A percentile compares a stretch with the other conserved stretches of the same genome.
These are phyloP conservation scores for Phengaris alcon DNA, from an alignment of 2,888 invertebrate genomes.

Conservation along the genomic window DNA sequence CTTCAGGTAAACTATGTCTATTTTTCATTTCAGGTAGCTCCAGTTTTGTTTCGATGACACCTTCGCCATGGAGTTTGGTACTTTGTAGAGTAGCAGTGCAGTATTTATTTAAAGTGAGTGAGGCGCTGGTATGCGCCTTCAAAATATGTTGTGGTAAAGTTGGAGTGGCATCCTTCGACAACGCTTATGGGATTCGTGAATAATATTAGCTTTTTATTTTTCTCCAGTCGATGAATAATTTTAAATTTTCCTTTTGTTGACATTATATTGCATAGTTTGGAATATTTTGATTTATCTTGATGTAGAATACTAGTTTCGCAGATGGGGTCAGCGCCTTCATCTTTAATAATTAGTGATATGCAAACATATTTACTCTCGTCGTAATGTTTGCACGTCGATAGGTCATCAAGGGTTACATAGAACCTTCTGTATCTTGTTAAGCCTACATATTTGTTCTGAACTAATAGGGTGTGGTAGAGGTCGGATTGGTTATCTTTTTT, in stretches of 20 bases:
- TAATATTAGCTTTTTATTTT: background rate
- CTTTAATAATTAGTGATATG: background rate
- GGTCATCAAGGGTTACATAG: constrained; percentile 16
- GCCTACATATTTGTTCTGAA: constrained; percentile 24
- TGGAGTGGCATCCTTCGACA: background rate
- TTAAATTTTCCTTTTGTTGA: background rate
- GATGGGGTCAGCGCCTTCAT: constrained; percentile 13
- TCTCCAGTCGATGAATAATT: background rate
- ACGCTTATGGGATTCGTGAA: background rate
- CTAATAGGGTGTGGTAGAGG: constrained; percentile 27
- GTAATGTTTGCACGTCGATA: background rate
- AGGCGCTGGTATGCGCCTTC: background rate
- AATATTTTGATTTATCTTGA: constrained; percentile 16
- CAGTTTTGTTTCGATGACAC: background rate
- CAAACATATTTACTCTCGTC: background rate
- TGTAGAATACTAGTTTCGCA: constrained; percentile 23
- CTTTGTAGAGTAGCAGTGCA: background rate
- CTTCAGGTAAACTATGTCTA: background rate
- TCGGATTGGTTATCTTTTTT: constrained; percentile 17
- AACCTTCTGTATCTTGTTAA: constrained; percentile 18
- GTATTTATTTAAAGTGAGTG: background rate
- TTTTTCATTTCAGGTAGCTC: background rate
- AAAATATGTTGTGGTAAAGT: background rate
- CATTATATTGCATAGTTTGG: constrained; percentile 5
- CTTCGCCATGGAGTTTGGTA: background rate